phyloP scores from a whole-genome alignment of 2,113 vertebrate genomes.

The Archilochus colubris region DNA sequence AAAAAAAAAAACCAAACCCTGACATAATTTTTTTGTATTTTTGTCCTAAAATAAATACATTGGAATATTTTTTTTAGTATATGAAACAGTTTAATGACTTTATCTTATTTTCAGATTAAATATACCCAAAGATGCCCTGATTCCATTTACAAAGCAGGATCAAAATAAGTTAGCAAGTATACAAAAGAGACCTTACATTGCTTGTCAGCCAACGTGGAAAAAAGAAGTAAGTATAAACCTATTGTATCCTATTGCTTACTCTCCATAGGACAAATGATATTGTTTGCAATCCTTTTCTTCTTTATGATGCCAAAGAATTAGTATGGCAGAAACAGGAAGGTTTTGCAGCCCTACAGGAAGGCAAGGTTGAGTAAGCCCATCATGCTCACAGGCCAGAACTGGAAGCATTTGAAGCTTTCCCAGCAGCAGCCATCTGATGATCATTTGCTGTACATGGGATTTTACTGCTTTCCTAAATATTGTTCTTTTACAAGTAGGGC shows the following conservation, averaged over 20 bases:
- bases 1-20: background rate
- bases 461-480: background rate
- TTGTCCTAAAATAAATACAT: background rate
- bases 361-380: background rate
- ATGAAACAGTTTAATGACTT: background rate
- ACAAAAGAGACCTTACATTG: slow-evolving; percentile 86
- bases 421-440: background rate
- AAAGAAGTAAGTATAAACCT: slow-evolving; percentile 81
- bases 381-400: background rate
- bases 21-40: background rate
- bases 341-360: background rate
- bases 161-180: slow-evolving; percentile 87
- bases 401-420: background rate
- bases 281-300: background rate
- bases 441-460: background rate
- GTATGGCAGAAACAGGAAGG: background rate
- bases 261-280: background rate
- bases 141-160: slow-evolving; percentile 87
- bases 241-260: background rate
- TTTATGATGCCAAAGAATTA: background rate
- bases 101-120: slow-evolving; percentile 78
- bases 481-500: background rate
- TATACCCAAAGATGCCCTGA: slow-evolving; percentile 81
- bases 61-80: background rate
- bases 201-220: slow-evolving; percentile 85